Percentiles rank a stretch among this genome's conserved stretches.
These are phyloP conservation scores for Arenaria interpres DNA, from an alignment of 2,113 vertebrate species.

Conservation along the genomic window DNA sequence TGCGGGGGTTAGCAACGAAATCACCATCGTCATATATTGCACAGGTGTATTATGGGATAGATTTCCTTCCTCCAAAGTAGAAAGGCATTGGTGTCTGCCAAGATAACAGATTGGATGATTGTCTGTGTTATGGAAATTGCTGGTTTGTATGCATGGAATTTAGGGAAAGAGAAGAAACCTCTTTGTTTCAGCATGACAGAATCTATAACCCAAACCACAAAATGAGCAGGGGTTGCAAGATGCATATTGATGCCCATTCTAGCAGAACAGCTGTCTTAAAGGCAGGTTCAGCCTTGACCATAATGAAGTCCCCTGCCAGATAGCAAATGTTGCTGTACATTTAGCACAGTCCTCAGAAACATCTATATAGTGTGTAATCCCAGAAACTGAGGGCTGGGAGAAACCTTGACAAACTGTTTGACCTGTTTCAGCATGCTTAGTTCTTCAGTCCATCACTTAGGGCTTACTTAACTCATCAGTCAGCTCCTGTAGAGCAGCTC, in stretches of 20 bases:
- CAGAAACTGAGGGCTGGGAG: not conserved
- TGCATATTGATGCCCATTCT: not conserved
- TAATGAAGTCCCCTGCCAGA: not conserved
- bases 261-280: not conserved
- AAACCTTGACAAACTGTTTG: not conserved
- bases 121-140: slow-evolving; percentile 46
- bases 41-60: slow-evolving; percentile 54
- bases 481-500: not conserved
- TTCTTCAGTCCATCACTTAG: not conserved
- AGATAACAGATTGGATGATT: slow-evolving; percentile 46
- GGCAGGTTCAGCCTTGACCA: not conserved
- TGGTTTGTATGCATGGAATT: slow-evolving; percentile 52
- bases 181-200: slow-evolving; percentile 39
- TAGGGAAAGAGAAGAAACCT: slow-evolving; percentile 35
- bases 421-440: not conserved
- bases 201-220: slow-evolving; percentile 14
- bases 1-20: slow-evolving; percentile 58
- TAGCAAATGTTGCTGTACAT: not conserved
- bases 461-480: not conserved
- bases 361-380: not conserved
- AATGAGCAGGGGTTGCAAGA: not conserved
- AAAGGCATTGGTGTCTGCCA: slow-evolving; percentile 46
- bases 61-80: slow-evolving; percentile 30
- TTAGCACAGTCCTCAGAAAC: not conserved
- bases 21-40: slow-evolving; percentile 32